Evolutionary conservation across 1,140 invertebrate species (phyloP), one percentile per base, ranked within the genome.

Genomic region (Drosophila sucinea): DNA sequence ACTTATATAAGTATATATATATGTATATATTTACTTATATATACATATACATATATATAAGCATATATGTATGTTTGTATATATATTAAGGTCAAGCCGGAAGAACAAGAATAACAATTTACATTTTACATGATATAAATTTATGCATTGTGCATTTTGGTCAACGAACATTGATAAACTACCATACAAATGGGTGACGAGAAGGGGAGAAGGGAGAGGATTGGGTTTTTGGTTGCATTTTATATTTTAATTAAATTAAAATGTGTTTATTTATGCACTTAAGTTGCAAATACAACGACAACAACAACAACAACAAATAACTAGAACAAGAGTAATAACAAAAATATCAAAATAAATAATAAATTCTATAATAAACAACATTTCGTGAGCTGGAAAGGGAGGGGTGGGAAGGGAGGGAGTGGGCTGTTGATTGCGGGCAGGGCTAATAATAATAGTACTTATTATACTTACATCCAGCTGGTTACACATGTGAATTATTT

Each of bases 261-360:
- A 77, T 77, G 74, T 77, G 75, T 77, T 77, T 77, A 77, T 77
- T 77, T 77, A 77, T 77, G 75, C 73, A 77, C 75, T 71, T 77
- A 77, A 77, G 75, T 60, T 58, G 44, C 74, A 69, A 25, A 17
- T 60, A 38, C 54, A 38, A 8, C 32, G 60, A 47, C 55, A 51
- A 41, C 27, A 27, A 27, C 10, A 55, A 27, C 30, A 75, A 51
- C 25, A 51, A 27, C 23, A 47, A 47, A 47, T 27, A 51, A 51
- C 44, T 51, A 51, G 25, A 25, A 51, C 44, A 51, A 27, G 44
- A 51, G 44, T 51, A 51, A 51, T 51, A 58, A 35, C 56, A 47
- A 76, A 64, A 76, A 70, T 77, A 41, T 38, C 60, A 60, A 77
- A 65, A 78, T 76, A 73, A 77, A 85, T 75, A 81, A 81, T 86